Conservation (phyloP, 37 sponge, comb jelly and placozoan species). For the Petrosia ficiformis region DNA sequence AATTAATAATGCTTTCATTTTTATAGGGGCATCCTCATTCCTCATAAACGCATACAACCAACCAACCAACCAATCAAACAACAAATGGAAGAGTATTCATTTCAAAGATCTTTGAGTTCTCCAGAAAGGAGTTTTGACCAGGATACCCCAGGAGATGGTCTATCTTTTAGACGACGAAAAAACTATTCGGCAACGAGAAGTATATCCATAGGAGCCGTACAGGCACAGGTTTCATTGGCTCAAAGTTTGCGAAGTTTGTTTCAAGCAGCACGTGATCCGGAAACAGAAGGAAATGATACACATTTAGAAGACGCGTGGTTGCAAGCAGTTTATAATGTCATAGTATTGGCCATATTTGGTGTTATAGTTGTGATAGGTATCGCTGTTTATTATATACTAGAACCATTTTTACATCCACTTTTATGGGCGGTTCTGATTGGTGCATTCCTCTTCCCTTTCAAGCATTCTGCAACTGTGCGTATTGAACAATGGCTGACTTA, state of each 20-base stretch:
- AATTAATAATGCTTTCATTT: no score
- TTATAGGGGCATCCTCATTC: no score
- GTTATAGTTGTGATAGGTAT: slow-evolving; percentile 35
- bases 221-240: neutral
- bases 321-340: slow-evolving; percentile 64
- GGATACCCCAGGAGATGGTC: neutral
- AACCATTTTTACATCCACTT: slow-evolving; percentile 88
- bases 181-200: neutral
- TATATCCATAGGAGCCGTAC: neutral
- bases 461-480: slow-evolving; percentile 49
- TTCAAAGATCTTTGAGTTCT: no score
- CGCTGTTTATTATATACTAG: slow-evolving; percentile 74
- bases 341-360: slow-evolving; percentile 46
- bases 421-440: slow-evolving; percentile 94
- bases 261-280: neutral
- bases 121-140: no score
- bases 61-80: no score
- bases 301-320: slow-evolving; percentile 28
- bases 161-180: neutral
- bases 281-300: neutral
- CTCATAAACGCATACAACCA: no score
- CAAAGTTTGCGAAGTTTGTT: neutral
- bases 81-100: no score
- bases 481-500: slow-evolving; percentile 44
- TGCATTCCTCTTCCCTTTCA: slow-evolving; percentile 84